These are phyloP conservation scores for Ctenopoma multispine DNA, from an alignment of 2,797 vertebrate species.

Conservation along the genomic window DNA sequence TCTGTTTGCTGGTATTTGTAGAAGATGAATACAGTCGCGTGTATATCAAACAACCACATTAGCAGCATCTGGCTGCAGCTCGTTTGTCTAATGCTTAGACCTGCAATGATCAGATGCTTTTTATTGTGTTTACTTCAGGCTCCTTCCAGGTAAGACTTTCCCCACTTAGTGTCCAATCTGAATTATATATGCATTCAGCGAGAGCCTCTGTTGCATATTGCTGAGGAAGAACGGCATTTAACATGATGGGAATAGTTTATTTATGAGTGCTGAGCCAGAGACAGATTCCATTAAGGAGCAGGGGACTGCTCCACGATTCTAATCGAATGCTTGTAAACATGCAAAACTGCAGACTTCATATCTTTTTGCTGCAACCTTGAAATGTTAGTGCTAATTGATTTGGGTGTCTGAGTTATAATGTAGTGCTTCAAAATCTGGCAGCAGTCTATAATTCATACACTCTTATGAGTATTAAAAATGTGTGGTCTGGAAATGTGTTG, in stretches of 20 bases:
- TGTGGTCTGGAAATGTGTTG: no score
- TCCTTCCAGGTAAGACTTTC: not conserved
- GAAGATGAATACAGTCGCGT: no score
- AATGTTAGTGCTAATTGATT: slow-evolving; percentile 25
- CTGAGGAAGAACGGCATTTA: slow-evolving; percentile 5
- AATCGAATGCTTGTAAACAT: slow-evolving; percentile 36
- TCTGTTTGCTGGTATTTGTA: no score
- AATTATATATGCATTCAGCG: not conserved
- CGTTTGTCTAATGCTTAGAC: no score
- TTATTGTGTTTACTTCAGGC: no score
- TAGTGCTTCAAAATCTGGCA: not conserved
- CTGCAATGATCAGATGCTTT: no score
- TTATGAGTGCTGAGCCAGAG: slow-evolving; percentile 2
- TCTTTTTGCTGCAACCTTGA: slow-evolving; percentile 26
- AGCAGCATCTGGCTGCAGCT: no score
- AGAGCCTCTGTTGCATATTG: not conserved
- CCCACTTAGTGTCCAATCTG: not conserved
- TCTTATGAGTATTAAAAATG: no score
- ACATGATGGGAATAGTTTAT: slow-evolving; percentile 10
- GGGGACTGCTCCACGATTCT: slow-evolving; percentile 16
- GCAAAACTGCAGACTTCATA: slow-evolving; percentile 43
- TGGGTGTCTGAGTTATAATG: slow-evolving; percentile 4
- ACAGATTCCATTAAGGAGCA: slow-evolving; percentile 25
- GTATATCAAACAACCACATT: no score
- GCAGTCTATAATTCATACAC: no score